phyloP scores from a whole-genome alignment of 2,113 vertebrate species.

The Paraplagusia blochii region DNA sequence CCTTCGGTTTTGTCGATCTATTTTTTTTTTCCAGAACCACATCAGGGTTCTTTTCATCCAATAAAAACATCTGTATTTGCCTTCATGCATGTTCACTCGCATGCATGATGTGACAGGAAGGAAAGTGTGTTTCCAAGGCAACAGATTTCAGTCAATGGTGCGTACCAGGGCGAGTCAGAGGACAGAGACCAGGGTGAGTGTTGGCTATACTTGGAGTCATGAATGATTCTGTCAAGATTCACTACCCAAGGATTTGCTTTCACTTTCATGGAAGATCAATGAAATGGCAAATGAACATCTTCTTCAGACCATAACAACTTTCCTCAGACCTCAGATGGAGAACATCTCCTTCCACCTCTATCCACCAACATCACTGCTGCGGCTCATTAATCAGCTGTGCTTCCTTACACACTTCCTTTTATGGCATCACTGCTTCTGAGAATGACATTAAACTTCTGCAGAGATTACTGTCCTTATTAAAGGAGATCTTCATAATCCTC shows the following conservation, averaged over 20 bases:
- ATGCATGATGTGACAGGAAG: slow-evolving; percentile 17
- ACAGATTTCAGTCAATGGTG: slow-evolving; percentile 61
- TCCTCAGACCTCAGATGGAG: background rate
- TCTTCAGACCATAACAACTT: too few relatives aligned
- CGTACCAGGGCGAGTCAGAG: slow-evolving; percentile 32
- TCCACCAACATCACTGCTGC: too few relatives aligned
- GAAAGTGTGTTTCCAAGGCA: slow-evolving; percentile 52
- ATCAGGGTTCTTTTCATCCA: background rate
- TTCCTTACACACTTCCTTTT: slow-evolving; percentile 6
- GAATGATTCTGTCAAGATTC: too few relatives aligned
- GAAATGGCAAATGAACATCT: too few relatives aligned
- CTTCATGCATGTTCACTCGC: slow-evolving; percentile 13
- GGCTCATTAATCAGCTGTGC: background rate
- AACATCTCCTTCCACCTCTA: background rate
- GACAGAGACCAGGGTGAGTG: background rate
- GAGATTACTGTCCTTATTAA: slow-evolving; percentile 61
- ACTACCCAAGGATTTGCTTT: too few relatives aligned
- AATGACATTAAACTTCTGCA: slow-evolving; percentile 36
- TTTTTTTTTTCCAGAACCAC: background rate
- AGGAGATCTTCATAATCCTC: slow-evolving; percentile 60
- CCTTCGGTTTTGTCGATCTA: background rate
- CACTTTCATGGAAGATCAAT: too few relatives aligned
- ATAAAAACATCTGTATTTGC: background rate
- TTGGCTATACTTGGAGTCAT: background rate
- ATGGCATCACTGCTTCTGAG: slow-evolving; percentile 17